Evolutionary conservation across 2,797 vertebrate species (phyloP), one percentile per base, ranked within the genome.

Genomic region (Meriones psammophilus): DNA sequence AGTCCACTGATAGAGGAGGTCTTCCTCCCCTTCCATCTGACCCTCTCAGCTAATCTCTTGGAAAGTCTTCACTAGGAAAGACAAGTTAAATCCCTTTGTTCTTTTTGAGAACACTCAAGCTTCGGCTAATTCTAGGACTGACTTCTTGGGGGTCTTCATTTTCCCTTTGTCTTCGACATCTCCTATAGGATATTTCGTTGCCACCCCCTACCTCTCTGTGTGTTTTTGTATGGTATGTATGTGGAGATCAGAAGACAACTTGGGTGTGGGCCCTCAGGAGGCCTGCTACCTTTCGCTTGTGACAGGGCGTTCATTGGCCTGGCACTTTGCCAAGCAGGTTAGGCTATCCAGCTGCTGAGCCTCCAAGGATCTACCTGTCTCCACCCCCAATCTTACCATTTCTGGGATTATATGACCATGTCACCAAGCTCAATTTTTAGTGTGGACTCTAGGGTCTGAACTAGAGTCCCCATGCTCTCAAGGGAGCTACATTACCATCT

Each of bases 1-100:
- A 39, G 39, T 39, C 39, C 39, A 39, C 50, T 50, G 50, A 50
- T 50, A 50, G 50, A 10, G 50, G 50, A 50, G 50, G 50, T 50
- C 50, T 50, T 50, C 50, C 50, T 50, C 9, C 50, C 50, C 50
- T 50, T 50, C 50, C 50, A 50, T 50, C 50, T 50, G 50, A 50
- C 1, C 50, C 50, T 58, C 56, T 94, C 54, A 84, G 56, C 15
- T 74, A 86, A 91, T 30, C 78, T 79, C 50, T 79, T 39, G 36
- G 79, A 91, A 96, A 80, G 64, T 71, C 28, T 60, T 50, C 5
- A 28, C 60, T 24, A 8, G 4, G 9, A 46, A 20, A 22, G 2
- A 58, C 56, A 50, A 60, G 46, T 22, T 58, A 86, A 60, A 79
- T 39, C 33, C 50, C 69, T 81, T 87, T 89, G 12, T 88, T 96